Evolutionary conservation across 2,113 vertebrate species (phyloP).

Genomic region (Chunga burmeisteri): DNA sequence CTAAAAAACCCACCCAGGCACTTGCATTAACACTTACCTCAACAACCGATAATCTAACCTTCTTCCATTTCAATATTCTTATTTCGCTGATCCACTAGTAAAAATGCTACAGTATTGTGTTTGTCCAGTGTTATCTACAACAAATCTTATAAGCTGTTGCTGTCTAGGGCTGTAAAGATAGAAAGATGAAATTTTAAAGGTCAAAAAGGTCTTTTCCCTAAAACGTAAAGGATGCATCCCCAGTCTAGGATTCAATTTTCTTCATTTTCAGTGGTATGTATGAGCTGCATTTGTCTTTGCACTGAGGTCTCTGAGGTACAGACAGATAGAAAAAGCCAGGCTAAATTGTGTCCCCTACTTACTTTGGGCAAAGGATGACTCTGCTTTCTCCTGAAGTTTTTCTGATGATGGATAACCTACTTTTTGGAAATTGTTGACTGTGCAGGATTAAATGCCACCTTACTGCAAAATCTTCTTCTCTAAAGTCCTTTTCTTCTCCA

Average conservation of each 20-base stretch:
- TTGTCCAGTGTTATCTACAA: background rate
- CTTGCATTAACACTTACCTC: background rate
- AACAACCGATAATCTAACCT: background rate
- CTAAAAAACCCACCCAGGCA: background rate
- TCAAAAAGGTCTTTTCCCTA: background rate
- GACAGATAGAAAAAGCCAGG: background rate
- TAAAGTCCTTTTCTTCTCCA: background rate
- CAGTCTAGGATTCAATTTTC: background rate
- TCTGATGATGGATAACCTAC: rapidly evolving
- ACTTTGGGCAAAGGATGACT: background rate
- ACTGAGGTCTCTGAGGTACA: background rate
- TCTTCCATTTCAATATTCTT: background rate
- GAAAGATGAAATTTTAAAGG: background rate
- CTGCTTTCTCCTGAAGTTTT: background rate
- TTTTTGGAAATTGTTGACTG: background rate
- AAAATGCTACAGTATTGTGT: background rate
- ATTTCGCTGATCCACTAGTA: background rate
- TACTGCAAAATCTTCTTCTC: background rate
- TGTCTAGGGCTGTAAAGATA: background rate
- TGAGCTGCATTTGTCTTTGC: background rate
- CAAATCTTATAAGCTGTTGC: background rate
- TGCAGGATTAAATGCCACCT: background rate
- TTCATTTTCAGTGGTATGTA: background rate
- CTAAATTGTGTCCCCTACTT: background rate
- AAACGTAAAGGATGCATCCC: background rate